Evolutionary conservation across 2,888 invertebrate species (phyloP).

Genomic region (Cataglyphis altisquamis): DNA sequence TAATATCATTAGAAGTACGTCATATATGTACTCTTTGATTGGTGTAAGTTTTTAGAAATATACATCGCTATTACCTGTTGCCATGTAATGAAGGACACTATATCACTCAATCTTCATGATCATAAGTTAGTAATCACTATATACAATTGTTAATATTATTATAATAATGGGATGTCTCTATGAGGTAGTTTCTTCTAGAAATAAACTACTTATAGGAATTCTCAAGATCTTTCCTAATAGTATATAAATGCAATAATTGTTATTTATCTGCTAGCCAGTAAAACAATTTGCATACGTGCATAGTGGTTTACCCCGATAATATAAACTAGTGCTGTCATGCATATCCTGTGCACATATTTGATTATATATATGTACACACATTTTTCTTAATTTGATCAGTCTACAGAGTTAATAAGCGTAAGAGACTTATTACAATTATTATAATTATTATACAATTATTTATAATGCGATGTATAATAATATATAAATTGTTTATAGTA

Average conservation of each 20-base stretch:
- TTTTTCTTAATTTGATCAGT: conserved; percentile 1
- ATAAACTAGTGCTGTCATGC: conserved; percentile 52
- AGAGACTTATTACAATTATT: neutral
- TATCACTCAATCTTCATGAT: neutral
- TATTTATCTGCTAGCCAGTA: conserved; percentile 18
- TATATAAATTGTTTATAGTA: conserved; percentile 25
- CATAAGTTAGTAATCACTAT: conserved; percentile 31
- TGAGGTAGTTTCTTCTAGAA: conserved; percentile 18
- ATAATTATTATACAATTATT: neutral
- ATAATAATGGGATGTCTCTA: conserved; percentile 4
- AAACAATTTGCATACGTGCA: conserved; percentile 45
- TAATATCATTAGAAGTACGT: conserved; percentile 35
- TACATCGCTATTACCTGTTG: neutral
- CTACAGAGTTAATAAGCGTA: conserved; percentile 45
- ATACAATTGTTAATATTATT: conserved; percentile 40
- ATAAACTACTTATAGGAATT: conserved; percentile 10
- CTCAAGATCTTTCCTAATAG: conserved; percentile 22
- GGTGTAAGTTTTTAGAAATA: conserved; percentile 14
- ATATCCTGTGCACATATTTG: conserved; percentile 32
- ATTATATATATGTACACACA: neutral
- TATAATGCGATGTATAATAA: neutral
- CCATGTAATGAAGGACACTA: conserved; percentile 1
- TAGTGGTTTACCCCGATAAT: conserved; percentile 23
- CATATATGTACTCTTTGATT: conserved; percentile 44
- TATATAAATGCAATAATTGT: conserved; percentile 12